Conservation (phyloP, 2,888 invertebrate genomes). For the Halictus quadricinctus region DNA sequence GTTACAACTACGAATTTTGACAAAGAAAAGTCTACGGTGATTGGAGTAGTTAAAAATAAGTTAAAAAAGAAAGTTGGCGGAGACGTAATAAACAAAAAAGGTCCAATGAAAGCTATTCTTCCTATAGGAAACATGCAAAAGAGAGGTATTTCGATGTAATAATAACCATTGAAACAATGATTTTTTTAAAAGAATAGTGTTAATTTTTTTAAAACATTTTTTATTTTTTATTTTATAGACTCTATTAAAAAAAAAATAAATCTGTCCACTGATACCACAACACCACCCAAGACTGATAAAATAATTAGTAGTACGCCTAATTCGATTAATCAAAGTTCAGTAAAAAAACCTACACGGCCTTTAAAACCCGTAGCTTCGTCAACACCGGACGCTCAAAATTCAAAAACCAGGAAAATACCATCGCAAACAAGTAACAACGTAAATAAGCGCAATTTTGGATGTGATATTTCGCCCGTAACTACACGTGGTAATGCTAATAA, state of each 20-base stretch:
- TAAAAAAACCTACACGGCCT: constrained; percentile 67
- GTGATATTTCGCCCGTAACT: constrained; percentile 74
- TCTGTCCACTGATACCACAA: constrained; percentile 45
- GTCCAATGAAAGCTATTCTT: constrained; percentile 79
- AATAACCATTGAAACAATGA: background rate
- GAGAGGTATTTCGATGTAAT: constrained; percentile 63
- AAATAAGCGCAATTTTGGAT: constrained; percentile 62
- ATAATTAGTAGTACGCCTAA: constrained; percentile 78
- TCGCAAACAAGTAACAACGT: constrained; percentile 13
- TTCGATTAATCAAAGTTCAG: constrained; percentile 42
- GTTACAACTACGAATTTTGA: constrained; percentile 25
- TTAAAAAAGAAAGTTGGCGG: constrained; percentile 70
- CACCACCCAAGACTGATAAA: constrained; percentile 67
- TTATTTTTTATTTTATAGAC: constrained; percentile 45
- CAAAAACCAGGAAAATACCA: constrained; percentile 24
- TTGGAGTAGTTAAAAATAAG: constrained; percentile 69
- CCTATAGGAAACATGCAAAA: constrained; percentile 78
- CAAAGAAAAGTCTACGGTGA: constrained; percentile 55
- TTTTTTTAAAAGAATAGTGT: background rate
- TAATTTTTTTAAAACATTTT: background rate
- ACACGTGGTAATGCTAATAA: constrained; percentile 52
- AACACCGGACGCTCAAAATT: constrained; percentile 72
- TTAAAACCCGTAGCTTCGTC: constrained; percentile 77
- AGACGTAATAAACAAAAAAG: constrained; percentile 71
- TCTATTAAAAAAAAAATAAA: constrained; percentile 55